A percentile compares a stretch with the other conserved stretches of the same genome.
phyloP scores from a whole-genome alignment of 2,113 vertebrate species.

The Typhlomys cinereus region DNA sequence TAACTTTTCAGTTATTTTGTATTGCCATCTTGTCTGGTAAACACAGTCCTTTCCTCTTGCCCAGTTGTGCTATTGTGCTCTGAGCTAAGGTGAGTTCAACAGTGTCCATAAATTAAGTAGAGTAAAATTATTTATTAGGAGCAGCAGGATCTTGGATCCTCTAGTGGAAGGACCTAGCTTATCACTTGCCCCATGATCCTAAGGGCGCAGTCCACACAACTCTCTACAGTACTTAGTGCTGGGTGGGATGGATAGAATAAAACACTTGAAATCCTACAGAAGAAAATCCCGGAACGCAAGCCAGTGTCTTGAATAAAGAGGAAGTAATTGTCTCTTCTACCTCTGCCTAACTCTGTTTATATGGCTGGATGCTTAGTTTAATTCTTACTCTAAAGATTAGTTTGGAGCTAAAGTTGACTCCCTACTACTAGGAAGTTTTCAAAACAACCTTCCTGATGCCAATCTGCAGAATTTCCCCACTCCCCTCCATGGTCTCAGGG shows the following conservation, averaged over 20 bases:
- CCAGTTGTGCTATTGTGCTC: background rate
- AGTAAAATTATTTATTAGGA: background rate
- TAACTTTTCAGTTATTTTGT: background rate
- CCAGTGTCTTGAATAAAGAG: slow-evolving; percentile 6
- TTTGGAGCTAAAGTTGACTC: background rate
- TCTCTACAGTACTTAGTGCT: background rate
- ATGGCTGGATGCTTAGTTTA: slow-evolving; percentile 56
- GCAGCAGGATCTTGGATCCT: background rate
- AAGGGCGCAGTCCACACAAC: background rate
- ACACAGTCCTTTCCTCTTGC: background rate
- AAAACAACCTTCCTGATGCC: slow-evolving; percentile 34
- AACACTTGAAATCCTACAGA: background rate
- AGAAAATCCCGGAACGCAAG: background rate
- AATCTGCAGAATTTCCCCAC: background rate
- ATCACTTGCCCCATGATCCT: background rate
- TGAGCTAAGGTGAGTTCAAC: background rate
- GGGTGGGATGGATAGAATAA: background rate
- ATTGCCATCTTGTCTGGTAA: background rate
- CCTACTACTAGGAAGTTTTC: slow-evolving; percentile 52
- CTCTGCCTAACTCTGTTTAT: slow-evolving; percentile 62
- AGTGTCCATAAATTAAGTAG: slow-evolving; percentile 7
- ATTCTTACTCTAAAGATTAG: slow-evolving; percentile 63
- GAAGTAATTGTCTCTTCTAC: background rate
- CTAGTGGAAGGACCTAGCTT: background rate
- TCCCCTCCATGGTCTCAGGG: background rate